Conservation (phyloP, 1,140 invertebrate genomes). For the Eupeodes corollae region DNA sequence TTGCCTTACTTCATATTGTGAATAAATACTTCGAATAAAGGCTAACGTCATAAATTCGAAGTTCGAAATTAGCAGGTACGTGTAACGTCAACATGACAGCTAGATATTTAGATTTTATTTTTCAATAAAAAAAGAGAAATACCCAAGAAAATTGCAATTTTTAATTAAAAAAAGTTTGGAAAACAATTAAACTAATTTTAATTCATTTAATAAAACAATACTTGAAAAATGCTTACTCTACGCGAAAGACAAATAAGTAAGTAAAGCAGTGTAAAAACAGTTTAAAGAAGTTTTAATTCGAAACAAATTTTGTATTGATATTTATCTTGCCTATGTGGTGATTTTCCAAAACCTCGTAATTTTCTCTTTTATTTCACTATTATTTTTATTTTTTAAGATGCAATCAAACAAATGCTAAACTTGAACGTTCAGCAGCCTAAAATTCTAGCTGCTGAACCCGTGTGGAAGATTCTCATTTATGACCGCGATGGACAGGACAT, state of each 20-base stretch:
- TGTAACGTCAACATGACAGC: too few relatives aligned
- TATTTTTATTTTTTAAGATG: conserved; percentile 46
- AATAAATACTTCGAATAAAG: too few relatives aligned
- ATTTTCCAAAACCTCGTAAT: conserved; percentile 2
- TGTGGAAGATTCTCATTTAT: conserved; percentile 94
- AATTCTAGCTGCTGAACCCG: conserved; percentile 64
- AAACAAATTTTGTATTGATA: not conserved
- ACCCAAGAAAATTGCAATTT: too few relatives aligned
- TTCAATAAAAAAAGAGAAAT: too few relatives aligned
- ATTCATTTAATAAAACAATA: not conserved
- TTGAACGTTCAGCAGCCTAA: conserved; percentile 73
- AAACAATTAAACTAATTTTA: too few relatives aligned
- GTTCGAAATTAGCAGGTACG: too few relatives aligned
- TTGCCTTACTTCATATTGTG: too few relatives aligned
- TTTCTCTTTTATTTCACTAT: conserved; percentile 10
- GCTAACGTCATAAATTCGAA: too few relatives aligned
- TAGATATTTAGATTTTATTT: too few relatives aligned
- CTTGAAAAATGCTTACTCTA: conserved; percentile 48
- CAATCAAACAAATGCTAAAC: conserved; percentile 89
- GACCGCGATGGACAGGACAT: conserved; percentile 95
- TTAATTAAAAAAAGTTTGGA: too few relatives aligned
- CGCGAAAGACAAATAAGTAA: conserved; percentile 62
- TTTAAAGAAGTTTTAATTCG: too few relatives aligned
- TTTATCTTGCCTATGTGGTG: not conserved
- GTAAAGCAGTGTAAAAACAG: too few relatives aligned